Evolutionary conservation across 92 coral and sea anemone genomes (phyloP), one percentile per base, ranked within the genome.

Genomic region (Paramuricea clavata): DNA sequence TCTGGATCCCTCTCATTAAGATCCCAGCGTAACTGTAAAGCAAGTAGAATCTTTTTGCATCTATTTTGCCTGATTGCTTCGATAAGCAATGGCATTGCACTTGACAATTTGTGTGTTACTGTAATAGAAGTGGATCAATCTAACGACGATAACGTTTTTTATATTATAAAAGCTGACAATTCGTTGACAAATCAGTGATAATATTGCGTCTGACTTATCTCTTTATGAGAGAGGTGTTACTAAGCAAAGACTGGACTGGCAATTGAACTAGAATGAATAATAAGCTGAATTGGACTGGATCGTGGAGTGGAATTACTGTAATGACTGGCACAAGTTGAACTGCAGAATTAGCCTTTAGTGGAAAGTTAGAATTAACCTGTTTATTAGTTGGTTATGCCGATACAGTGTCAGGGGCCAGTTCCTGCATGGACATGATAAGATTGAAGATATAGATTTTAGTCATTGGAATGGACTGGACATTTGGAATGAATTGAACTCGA

Each of bases 21-120:
- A 72, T 93, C 91, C 68, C 89, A 70, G 22, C 93, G 94, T 85
- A 91, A 90, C 33, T 95, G 89, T 71, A 95, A 85, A 8, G 90
- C 91, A 39, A 95, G 77, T 86, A 83, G 93, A 35, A 93, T 94
- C 78, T 95, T 94, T 41, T 85, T 78, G 87, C 87, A 95, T 30
- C 97, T 90, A 47, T 83, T 85, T 42, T 39, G 82, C 87, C 76
- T 81, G 52, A 95, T 83, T 6, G 98, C 98, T 13, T 76, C 86
- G 56, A 81, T 81, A 22, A 95, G 91, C 49, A 95, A 94, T 25
- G 96, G 71, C 98, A 95, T 95, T 57, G 87, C 83, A 27, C 11
- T 54, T 19, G 62, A 54, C 2, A 19, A 54, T 2, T 10, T 0
- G 0, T 17, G 23, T 13, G 7, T 2, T 54, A 10, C 0, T 21